Percentiles rank a stretch among this genome's conserved stretches.
Evolutionary conservation across 2,113 vertebrate species (phyloP).

Genomic region (Brachypodius melanocephalos): DNA sequence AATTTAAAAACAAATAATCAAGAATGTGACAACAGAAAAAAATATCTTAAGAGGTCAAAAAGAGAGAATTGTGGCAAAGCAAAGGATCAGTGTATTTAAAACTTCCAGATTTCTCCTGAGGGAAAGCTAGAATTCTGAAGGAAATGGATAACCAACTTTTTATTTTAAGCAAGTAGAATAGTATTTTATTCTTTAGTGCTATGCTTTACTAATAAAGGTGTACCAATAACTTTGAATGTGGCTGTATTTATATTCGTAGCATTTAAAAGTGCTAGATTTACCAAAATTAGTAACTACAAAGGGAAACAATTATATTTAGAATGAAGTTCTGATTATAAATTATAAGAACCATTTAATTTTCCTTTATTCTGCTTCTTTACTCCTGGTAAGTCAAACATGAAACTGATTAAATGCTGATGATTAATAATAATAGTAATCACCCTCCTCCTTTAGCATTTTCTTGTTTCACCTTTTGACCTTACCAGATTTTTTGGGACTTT

Average conservation of each 20-base stretch:
- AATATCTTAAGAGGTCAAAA: neutral
- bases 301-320: neutral
- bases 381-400: neutral
- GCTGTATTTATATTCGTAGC: neutral
- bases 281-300: neutral
- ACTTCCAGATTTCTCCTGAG: conserved; percentile 27
- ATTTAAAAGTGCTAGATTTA: neutral
- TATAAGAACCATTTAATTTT: neutral
- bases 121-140: neutral
- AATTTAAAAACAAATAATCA: conserved; percentile 47
- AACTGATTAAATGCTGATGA: neutral
- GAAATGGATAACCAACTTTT: conserved; percentile 14
- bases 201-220: neutral
- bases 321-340: neutral
- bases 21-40: conserved; percentile 9
- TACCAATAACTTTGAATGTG: neutral
- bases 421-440: neutral
- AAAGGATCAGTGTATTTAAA: conserved; percentile 16
- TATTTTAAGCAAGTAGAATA: conserved; percentile 9
- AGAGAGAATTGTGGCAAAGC: neutral
- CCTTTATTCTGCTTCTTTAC: neutral
- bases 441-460: neutral
- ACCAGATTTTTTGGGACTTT: neutral
- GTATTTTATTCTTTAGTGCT: conserved; percentile 9
- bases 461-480: neutral